phyloP scores from a whole-genome alignment of 2,797 vertebrate species.

The Siniperca scherzeri region DNA sequence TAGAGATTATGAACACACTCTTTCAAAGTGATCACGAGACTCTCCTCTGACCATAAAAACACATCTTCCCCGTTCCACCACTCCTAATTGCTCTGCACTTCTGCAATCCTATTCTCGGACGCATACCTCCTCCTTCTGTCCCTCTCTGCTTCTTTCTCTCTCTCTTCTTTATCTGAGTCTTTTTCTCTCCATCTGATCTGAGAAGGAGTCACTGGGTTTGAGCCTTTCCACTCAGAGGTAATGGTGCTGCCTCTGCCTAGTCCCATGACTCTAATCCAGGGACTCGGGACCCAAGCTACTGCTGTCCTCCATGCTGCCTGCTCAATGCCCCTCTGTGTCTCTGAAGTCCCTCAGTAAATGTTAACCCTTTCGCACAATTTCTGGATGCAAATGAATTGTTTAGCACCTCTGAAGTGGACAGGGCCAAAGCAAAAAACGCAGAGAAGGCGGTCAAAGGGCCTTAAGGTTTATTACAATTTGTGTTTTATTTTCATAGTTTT shows the following conservation, averaged over 20 bases:
- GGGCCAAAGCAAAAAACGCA: background rate
- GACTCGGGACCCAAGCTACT: conserved; percentile 77
- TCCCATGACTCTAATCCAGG: conserved; percentile 86
- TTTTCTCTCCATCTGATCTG: conserved; percentile 72
- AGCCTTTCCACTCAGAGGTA: conserved; percentile 77
- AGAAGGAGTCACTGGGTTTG: conserved; percentile 82
- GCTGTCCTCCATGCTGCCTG: conserved; percentile 67
- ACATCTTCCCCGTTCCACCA: conserved; percentile 63
- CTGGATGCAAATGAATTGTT: conserved; percentile 29
- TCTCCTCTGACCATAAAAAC: conserved; percentile 66
- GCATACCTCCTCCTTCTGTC: conserved; percentile 28
- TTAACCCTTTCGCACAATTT: conserved; percentile 70
- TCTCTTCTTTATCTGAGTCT: conserved; percentile 50
- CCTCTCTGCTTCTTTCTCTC: conserved; percentile 35
- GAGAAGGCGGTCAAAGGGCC: background rate
- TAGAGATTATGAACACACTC: conserved; percentile 65
- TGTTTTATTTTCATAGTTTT: background rate
- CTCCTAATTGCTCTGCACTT: conserved; percentile 71
- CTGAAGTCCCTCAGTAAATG: conserved; percentile 47
- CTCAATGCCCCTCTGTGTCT: conserved; percentile 70
- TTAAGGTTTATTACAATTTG: background rate
- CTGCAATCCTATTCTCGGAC: conserved; percentile 54
- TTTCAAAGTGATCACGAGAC: conserved; percentile 73
- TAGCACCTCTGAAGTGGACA: background rate
- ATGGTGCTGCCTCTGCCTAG: conserved; percentile 81